These are phyloP conservation scores for Zaprionus camerounensis DNA, from an alignment of 1,140 invertebrate species.

Conservation along the genomic window DNA sequence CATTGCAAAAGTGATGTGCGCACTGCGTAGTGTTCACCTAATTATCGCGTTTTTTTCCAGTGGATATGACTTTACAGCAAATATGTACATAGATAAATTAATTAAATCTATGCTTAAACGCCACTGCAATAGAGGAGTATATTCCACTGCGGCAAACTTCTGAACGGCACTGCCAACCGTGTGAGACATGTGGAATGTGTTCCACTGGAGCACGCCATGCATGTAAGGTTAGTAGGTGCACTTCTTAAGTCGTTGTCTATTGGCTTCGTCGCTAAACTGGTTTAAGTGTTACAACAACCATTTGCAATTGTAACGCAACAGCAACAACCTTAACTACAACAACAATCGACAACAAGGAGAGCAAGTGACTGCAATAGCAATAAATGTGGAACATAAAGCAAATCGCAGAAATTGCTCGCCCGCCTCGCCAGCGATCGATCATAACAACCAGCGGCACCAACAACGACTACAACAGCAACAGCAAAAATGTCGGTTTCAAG, in stretches of 20 bases:
- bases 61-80: too few relatives aligned
- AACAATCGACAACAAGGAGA: constrained; percentile 44
- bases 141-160: background rate
- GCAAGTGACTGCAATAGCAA: constrained; percentile 60
- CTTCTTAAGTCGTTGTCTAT: constrained; percentile 36
- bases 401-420: constrained; percentile 70
- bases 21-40: too few relatives aligned
- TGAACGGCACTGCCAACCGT: background rate
- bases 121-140: background rate
- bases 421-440: constrained; percentile 73
- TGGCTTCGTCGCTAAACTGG: constrained; percentile 63
- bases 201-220: constrained; percentile 29
- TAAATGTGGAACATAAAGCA: constrained; percentile 81
- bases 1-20: background rate
- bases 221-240: constrained; percentile 27
- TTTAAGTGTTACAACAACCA: constrained; percentile 65
- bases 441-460: constrained; percentile 58
- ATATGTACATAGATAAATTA: too few relatives aligned
- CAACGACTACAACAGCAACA: constrained; percentile 32
- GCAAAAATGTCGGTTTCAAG: constrained; percentile 53
- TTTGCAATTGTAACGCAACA: constrained; percentile 73
- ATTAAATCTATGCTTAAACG: background rate
- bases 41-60: too few relatives aligned
- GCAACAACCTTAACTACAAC: constrained; percentile 33
- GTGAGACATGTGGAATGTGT: constrained; percentile 13